Conservation (phyloP, 1,140 invertebrate genomes). For the Plectus sambesii region DNA sequence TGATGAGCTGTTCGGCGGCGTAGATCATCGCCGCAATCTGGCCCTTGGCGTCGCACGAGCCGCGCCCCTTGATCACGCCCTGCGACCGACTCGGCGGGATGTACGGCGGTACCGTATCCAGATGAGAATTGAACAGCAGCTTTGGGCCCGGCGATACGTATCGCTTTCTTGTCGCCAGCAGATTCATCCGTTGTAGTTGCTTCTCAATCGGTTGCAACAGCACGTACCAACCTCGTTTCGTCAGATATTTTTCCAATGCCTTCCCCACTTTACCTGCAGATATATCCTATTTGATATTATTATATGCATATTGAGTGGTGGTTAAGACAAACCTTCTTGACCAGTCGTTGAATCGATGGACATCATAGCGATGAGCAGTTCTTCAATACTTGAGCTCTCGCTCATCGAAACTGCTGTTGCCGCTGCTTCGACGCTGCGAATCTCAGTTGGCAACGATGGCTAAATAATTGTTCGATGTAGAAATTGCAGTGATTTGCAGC, state of each 20-base stretch:
- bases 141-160: slow-evolving; percentile 8
- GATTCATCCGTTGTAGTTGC: slow-evolving; percentile 21
- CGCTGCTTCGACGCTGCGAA: too few species aligned
- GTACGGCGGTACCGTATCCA: slow-evolving; percentile 38
- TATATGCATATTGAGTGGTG: background rate
- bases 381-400: slow-evolving; percentile 7
- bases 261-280: slow-evolving; percentile 17
- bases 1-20: slow-evolving; percentile 21
- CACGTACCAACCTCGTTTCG: slow-evolving; percentile 25
- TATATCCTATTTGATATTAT: background rate
- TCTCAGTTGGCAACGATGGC: too few species aligned
- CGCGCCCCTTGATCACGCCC: slow-evolving; percentile 27
- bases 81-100: slow-evolving; percentile 24
- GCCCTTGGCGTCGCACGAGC: slow-evolving; percentile 35
- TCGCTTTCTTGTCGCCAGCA: slow-evolving; percentile 20
- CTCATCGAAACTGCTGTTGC: too few species aligned
- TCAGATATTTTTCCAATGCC: slow-evolving; percentile 23
- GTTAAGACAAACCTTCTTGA: slow-evolving; percentile 27
- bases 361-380: slow-evolving; percentile 31
- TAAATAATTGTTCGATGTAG: too few species aligned
- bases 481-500: too few species aligned
- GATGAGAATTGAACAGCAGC: slow-evolving; percentile 33
- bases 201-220: slow-evolving; percentile 13
- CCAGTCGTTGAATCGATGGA: slow-evolving; percentile 32
- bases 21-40: slow-evolving; percentile 35